phyloP scores from a whole-genome alignment of 1,140 invertebrate species.

The Drosophila bocki region DNA sequence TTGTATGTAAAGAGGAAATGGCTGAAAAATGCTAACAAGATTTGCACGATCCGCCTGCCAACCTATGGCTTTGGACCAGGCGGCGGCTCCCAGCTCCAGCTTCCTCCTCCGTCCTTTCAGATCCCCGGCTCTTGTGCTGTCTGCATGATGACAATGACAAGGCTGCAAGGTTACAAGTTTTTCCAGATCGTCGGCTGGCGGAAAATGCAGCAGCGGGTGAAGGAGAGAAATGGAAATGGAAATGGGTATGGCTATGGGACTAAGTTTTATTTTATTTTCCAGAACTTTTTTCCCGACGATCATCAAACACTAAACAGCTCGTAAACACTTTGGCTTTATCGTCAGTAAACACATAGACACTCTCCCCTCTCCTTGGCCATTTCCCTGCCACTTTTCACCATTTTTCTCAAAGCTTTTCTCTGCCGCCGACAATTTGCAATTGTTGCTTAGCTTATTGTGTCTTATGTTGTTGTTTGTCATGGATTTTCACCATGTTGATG shows the following conservation, averaged over 20 bases:
- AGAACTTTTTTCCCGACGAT: constrained; percentile 31
- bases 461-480: constrained; percentile 36
- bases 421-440: constrained; percentile 73
- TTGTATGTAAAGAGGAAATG: constrained; percentile 74
- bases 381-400: constrained; percentile 6
- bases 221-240: constrained; percentile 24
- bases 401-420: neutral
- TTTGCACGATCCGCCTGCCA: constrained; percentile 71
- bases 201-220: constrained; percentile 9
- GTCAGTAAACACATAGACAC: constrained; percentile 13
- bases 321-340: constrained; percentile 80
- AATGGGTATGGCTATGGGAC: constrained; percentile 18
- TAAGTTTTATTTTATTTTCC: neutral
- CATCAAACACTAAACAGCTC: constrained; percentile 76
- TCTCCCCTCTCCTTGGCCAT: constrained; percentile 11
- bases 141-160: constrained; percentile 71
- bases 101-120: constrained; percentile 27
- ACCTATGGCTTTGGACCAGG: constrained; percentile 38
- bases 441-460: constrained; percentile 47
- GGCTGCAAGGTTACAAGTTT: constrained; percentile 83
- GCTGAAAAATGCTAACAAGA: constrained; percentile 81
- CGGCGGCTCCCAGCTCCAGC: constrained; percentile 3
- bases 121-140: constrained; percentile 35
- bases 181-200: constrained; percentile 65
- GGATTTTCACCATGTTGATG: constrained; percentile 58